Evolutionary conservation across 1,140 invertebrate genomes (phyloP).

Genomic region (Heterodera carotae): DNA sequence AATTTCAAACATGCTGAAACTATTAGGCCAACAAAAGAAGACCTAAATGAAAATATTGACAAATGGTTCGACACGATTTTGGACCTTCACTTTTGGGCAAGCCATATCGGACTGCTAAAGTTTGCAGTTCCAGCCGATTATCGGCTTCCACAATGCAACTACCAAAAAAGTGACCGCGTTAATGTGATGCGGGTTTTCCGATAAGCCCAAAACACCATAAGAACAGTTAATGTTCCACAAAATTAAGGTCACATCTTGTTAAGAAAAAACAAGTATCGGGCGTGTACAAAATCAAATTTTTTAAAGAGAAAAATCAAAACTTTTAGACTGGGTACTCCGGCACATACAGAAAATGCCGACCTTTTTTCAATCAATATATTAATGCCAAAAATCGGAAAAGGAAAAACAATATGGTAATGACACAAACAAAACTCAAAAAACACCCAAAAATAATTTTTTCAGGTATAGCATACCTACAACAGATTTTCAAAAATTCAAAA

Average conservation of each 20-base stretch:
- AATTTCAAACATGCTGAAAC: background rate
- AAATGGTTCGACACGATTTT: background rate
- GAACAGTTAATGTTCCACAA: background rate
- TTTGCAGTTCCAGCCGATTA: background rate
- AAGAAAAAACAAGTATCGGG: background rate
- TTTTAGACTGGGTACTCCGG: background rate
- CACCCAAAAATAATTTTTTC: background rate
- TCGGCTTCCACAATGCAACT: background rate
- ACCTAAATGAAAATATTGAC: background rate
- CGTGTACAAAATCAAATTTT: background rate
- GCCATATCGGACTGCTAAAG: background rate
- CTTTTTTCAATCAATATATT: background rate
- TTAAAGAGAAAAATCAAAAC: background rate
- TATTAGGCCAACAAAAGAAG: background rate
- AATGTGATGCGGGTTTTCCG: background rate
- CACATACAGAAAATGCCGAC: background rate
- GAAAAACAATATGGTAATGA: background rate
- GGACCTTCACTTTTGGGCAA: background rate
- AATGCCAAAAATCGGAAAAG: background rate
- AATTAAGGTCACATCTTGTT: background rate
- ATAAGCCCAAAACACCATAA: background rate
- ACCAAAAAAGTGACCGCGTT: background rate
- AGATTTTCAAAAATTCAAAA: background rate
- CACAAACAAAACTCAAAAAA: background rate
- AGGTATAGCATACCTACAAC: background rate